These are phyloP conservation scores for Microcebus tavaratra DNA, from an alignment of 2,113 vertebrate species.

Conservation along the genomic window DNA sequence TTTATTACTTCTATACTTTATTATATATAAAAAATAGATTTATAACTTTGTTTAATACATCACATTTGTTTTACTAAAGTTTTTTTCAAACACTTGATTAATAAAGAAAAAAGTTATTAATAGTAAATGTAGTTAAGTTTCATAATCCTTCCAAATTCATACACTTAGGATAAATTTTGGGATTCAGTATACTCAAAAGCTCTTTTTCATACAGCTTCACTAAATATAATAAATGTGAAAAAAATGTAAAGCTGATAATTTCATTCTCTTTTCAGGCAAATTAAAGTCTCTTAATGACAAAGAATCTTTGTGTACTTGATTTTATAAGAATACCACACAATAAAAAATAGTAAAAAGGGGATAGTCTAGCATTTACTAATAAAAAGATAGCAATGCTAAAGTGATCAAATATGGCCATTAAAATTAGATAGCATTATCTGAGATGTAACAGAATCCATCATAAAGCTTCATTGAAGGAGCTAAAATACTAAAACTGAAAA, in stretches of 20 bases:
- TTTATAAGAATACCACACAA: neutral
- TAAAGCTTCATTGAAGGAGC: neutral
- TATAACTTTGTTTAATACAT: constrained; percentile 14
- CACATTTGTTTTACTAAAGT: neutral
- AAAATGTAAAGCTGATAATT: neutral
- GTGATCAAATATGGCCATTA: neutral
- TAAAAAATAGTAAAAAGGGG: constrained; percentile 19
- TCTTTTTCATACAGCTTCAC: constrained; percentile 32
- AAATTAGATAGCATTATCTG: neutral
- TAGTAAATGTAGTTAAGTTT: neutral
- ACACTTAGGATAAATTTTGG: neutral
- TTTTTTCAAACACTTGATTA: neutral
- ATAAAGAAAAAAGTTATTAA: neutral
- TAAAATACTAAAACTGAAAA: neutral
- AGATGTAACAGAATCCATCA: neutral
- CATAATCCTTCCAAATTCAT: constrained; percentile 19
- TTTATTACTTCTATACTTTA: neutral
- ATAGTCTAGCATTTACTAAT: neutral
- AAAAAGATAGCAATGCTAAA: neutral
- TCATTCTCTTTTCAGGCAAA: neutral
- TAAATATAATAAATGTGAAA: neutral
- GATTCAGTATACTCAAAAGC: constrained; percentile 29
- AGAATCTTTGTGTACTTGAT: neutral
- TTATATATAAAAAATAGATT: neutral
- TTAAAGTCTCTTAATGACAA: constrained; percentile 29